Evolutionary conservation across 2,888 invertebrate species (phyloP).

Genomic region (Chromoteleia sp.): DNA sequence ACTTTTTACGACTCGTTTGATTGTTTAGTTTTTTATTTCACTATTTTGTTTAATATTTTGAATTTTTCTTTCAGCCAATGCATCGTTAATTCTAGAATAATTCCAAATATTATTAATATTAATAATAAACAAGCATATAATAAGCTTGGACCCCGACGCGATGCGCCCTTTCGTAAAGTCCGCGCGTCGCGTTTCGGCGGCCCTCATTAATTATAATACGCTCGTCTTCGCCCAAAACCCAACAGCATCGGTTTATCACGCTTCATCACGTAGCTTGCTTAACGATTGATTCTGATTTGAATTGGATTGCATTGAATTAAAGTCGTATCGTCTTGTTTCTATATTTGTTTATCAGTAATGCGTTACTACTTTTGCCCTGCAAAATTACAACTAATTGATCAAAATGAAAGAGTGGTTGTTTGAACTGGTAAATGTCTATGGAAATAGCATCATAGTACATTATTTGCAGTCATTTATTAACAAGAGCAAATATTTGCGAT

Average conservation of each 20-base stretch:
- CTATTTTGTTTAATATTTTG: constrained; percentile 34
- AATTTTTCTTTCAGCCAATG: constrained; percentile 57
- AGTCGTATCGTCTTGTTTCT: not conserved
- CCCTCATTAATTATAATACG: constrained; percentile 64
- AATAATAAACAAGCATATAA: constrained; percentile 48
- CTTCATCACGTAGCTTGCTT: not conserved
- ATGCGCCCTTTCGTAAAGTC: constrained; percentile 20
- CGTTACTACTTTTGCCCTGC: not conserved
- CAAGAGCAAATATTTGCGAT: too few relatives aligned
- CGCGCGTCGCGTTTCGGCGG: constrained; percentile 70
- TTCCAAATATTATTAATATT: constrained; percentile 24
- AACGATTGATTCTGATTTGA: not conserved
- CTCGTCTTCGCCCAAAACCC: constrained; percentile 58
- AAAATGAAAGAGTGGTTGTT: not conserved
- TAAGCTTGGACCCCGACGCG: constrained; percentile 65
- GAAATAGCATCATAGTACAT: too few relatives aligned
- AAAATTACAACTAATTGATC: not conserved
- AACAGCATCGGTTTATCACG: not conserved
- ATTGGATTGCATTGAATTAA: not conserved
- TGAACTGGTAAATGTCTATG: too few relatives aligned
- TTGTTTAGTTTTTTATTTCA: constrained; percentile 49
- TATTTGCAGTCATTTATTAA: too few relatives aligned
- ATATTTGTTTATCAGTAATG: too few relatives aligned
- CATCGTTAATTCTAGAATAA: constrained; percentile 61
- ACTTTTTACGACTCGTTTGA: constrained; percentile 18